Evolutionary conservation across 2,888 invertebrate genomes (phyloP), one percentile per base, ranked within the genome.

Genomic region (Athetis lepigone): DNA sequence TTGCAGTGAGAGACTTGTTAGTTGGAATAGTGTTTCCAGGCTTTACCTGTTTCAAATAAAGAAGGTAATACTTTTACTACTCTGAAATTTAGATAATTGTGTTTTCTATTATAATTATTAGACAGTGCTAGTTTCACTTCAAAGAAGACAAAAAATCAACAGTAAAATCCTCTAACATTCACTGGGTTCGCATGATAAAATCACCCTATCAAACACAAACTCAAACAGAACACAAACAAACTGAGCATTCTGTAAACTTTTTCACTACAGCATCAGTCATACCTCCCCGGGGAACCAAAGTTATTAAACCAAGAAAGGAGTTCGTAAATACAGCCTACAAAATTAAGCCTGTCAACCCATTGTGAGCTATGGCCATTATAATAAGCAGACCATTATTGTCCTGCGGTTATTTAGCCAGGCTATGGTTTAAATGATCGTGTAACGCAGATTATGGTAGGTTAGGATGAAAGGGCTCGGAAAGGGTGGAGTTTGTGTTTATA

Each of bases 221-320:
- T 37, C 16, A 16, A 18, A 37, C 37, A 37, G 16, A 40, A 19
- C 47, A 36, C 62, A 33, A 60, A 36, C 62, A 33, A 45, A 50
- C 19, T 46, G 4, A 52, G 16, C 19, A 39, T 23, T 52, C 39
- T 27, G 36, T 8, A 8, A 33, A 9, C n/a, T 18, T 36, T 46
- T 21, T 19, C 13, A 13, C 29, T 19, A 64, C 11, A 27, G 4
- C 39, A 67, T 63, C 71, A 18, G 18, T 63, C 70, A 43, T 25
- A 40, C 55, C 23, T 65, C 83, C 79, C 80, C 29, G 5, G 74
- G 63, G 80, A 77, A 72, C 72, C 56, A 60, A 68, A 85, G 85
- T 85, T 88, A 87, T 85, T 85, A 88, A 85, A 77, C 80, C 70
- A 82, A 82, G 80, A 84, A 73, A 68, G 66, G 78, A 74, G 70